Evolutionary conservation across 1,140 invertebrate species (phyloP), one percentile per base, ranked within the genome.

Genomic region (Zaprionus capensis): DNA sequence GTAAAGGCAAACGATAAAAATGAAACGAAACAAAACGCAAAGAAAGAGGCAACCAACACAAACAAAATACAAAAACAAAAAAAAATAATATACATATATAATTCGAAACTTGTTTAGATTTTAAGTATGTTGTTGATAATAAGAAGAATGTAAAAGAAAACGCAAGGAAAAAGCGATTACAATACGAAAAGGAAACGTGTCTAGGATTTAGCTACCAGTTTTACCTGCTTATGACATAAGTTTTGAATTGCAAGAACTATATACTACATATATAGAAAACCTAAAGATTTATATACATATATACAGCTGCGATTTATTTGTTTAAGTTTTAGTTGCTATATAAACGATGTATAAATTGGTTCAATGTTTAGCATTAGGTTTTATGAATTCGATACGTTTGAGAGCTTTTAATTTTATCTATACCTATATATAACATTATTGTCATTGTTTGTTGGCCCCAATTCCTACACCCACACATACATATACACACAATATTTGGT

Each of bases 221-320:
- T 88, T 91, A 91, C 88, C 88, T 91, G 88, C 71, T 79, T 81
- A 91, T 61, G 53, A 70, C 58, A 59, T 88, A 88, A 85, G 83
- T 71, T 74, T 68, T 65, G 22, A 65, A 68, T 68, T 65, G 64
- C 41, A 41, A 77, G 20, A 55, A 49, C 31, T 63, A 70, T 20
- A 62, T 53, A 59, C 24, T 24, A 66, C 15, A 56, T n/a, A 56
- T 31, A 56, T 7, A 56, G 20, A 36, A 34, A 34, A 58, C 24
- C 9, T 15, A 57, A 6, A 68, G 31, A 75, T 26, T 59, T 68
- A 86, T 73, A 70, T 78, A 76, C 56, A 57, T 51, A 70, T 63
- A 73, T 80, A 81, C 85, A 90, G 75, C 81, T 90, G 81, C 85
- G 85, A 90, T 90, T 85, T 90, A 90, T 82, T 62, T 85, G 76